Conservation (phyloP, 1,140 invertebrate genomes). For the Colletes latitarsis region DNA sequence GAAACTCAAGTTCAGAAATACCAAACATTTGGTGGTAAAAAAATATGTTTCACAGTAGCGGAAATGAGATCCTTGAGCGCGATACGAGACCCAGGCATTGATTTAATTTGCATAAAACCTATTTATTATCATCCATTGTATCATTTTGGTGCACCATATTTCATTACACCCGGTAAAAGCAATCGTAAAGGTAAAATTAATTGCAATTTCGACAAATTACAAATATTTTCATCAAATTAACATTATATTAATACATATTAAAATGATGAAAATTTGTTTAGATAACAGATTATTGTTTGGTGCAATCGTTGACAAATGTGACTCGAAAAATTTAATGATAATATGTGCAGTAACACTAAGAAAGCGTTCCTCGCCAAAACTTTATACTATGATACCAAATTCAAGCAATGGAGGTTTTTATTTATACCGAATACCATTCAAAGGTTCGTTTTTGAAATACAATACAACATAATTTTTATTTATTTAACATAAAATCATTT, state of each 20-base stretch:
- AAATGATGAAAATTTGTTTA: conserved; percentile 24
- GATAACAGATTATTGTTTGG: conserved; percentile 64
- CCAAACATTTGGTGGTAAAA: conserved; percentile 34
- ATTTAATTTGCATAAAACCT: conserved; percentile 61
- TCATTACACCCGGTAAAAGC: conserved; percentile 40
- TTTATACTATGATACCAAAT: conserved; percentile 64
- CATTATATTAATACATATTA: conserved; percentile 4
- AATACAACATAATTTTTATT: neutral
- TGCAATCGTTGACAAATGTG: conserved; percentile 62
- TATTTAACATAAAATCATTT: neutral
- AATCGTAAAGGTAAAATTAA: conserved; percentile 51
- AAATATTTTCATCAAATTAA: neutral
- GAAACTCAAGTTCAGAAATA: conserved; percentile 19
- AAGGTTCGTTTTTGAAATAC: conserved; percentile 45
- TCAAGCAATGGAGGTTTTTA: conserved; percentile 66
- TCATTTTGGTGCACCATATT: conserved; percentile 56
- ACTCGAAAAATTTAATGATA: conserved; percentile 56
- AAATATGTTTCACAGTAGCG: conserved; percentile 49
- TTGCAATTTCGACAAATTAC: neutral
- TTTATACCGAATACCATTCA: conserved; percentile 62
- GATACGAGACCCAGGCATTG: conserved; percentile 46
- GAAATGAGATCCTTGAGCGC: conserved; percentile 40
- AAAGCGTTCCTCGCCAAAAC: conserved; percentile 32
- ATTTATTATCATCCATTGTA: conserved; percentile 51
- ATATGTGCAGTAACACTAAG: conserved; percentile 57